phyloP scores from a whole-genome alignment of 23 tunicate genomes.

The Ciona savignyi region DNA sequence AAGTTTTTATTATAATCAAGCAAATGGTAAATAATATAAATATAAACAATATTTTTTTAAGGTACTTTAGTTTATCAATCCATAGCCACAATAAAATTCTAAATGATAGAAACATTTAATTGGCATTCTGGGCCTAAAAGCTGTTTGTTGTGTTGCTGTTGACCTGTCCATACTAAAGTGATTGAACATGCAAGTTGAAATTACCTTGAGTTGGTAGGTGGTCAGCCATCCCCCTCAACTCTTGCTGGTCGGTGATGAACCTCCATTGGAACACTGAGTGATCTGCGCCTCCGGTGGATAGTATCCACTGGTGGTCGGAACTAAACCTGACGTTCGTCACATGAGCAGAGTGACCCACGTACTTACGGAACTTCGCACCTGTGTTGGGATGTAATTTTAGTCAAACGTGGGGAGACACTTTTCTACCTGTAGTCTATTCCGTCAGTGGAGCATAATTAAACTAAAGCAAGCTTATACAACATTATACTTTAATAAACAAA shows the following conservation, averaged over 20 bases:
- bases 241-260: conserved; percentile 21
- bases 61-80: too few species aligned
- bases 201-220: not conserved
- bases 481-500: not conserved
- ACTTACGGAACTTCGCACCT: conserved; percentile 81
- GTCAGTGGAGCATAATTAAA: not conserved
- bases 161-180: too few species aligned
- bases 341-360: conserved; percentile 92
- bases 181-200: too few species aligned
- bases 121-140: too few species aligned
- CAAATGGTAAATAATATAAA: too few species aligned
- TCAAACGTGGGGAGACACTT: too few species aligned
- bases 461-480: not conserved
- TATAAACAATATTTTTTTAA: not conserved
- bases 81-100: too few species aligned
- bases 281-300: conserved; percentile 68
- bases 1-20: too few species aligned
- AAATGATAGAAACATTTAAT: too few species aligned
- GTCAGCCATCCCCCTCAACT: not conserved
- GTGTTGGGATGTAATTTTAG: too few species aligned
- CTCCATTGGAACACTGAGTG: conserved; percentile 56
- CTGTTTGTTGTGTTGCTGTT: too few species aligned
- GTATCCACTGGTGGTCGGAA: conserved; percentile 33
- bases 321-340: conserved; percentile 91
- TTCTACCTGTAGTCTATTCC: too few species aligned